Base-by-base conservation (phyloP, 2,888 invertebrate genomes). In the Zygogramma bicolorata region DNA sequence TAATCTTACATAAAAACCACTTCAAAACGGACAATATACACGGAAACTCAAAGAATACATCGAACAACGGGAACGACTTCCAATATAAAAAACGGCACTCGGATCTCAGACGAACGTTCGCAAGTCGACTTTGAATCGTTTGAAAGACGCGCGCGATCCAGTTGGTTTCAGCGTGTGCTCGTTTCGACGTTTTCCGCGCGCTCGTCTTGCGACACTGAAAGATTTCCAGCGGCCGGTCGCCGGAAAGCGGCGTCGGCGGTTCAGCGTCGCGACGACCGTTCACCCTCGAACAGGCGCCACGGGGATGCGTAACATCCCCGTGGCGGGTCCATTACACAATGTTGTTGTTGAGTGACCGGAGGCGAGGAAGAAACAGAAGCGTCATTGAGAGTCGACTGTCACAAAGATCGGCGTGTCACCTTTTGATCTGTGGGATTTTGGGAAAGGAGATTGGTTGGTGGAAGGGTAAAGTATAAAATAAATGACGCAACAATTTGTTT, bases 241-340 rank as follows among this genome's bases (percentile, higher is more conserved):
- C 76, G 76, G 70, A 74, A 74, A 73, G 73, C 74, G n/a, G 13
- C 59, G 65, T 62, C 71, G 67, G 62, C 74, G 74, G 22, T 38
- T 53, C 49, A 73, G 74, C 75, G 77, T 75, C 79, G 74, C 80
- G 82, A 82, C 83, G 83, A 79, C 79, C 84, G 82, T 83, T 83
- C 81, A 84, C 84, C 84, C 83, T 82, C 76, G 42, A 61, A 66
- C 72, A 81, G 82, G 83, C 84, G 83, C 84, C 82, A 78, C 75
- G 76, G 77, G 77, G 81, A 81, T 82, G 81, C 82, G 81, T 81
- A 78, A 76, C 76, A 75, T 78, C 78, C 78, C 78, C 71, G 27
- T 60, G 65, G 68, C 67, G 65, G 67, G 60, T 67, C 61, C 61
- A 66, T 66, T 71, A 67, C 72, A 75, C 71, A 75, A 77, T 76